These are phyloP conservation scores for Cylas formicarius DNA, from an alignment of 1,140 invertebrate genomes.

Conservation along the genomic window DNA sequence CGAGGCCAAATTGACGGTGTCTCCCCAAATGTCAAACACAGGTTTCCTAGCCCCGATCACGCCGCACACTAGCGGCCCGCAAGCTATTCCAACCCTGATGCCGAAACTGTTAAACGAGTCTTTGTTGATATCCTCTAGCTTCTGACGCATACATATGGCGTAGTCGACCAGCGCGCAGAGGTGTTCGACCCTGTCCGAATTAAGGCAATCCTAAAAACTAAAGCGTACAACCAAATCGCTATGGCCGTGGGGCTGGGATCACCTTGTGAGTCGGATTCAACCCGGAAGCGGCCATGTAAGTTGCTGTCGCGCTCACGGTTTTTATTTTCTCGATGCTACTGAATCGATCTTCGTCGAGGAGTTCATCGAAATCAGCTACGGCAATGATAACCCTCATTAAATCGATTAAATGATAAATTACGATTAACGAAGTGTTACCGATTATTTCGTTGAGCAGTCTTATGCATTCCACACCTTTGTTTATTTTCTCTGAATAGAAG, in stretches of 20 bases:
- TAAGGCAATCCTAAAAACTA: conserved; percentile 41
- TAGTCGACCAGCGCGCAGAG: conserved; percentile 87
- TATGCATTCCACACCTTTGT: conserved; percentile 96
- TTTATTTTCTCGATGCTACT: conserved; percentile 97
- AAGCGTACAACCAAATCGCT: background rate
- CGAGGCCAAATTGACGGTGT: conserved; percentile 89
- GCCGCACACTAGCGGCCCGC: conserved; percentile 90
- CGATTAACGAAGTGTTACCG: conserved; percentile 60
- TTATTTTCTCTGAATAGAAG: conserved; percentile 96
- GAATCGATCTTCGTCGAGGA: conserved; percentile 84
- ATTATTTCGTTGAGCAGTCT: conserved; percentile 97
- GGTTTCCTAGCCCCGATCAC: conserved; percentile 96
- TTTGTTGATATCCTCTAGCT: conserved; percentile 86
- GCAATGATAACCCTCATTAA: conserved; percentile 30
- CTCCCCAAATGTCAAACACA: conserved; percentile 97
- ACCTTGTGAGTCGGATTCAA: conserved; percentile 67
- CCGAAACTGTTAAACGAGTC: conserved; percentile 98
- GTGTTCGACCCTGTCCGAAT: conserved; percentile 61
- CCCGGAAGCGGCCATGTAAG: conserved; percentile 99
- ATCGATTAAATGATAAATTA: conserved; percentile 6
- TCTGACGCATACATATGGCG: conserved; percentile 83
- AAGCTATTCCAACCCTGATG: conserved; percentile 84
- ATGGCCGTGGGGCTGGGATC: conserved; percentile 6
- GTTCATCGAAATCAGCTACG: conserved; percentile 87
- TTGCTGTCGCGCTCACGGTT: conserved; percentile 88